Percentiles rank a stretch among this genome's conserved stretches.
phyloP scores from a whole-genome alignment of 1,140 invertebrate species.

The Cylas formicarius region DNA sequence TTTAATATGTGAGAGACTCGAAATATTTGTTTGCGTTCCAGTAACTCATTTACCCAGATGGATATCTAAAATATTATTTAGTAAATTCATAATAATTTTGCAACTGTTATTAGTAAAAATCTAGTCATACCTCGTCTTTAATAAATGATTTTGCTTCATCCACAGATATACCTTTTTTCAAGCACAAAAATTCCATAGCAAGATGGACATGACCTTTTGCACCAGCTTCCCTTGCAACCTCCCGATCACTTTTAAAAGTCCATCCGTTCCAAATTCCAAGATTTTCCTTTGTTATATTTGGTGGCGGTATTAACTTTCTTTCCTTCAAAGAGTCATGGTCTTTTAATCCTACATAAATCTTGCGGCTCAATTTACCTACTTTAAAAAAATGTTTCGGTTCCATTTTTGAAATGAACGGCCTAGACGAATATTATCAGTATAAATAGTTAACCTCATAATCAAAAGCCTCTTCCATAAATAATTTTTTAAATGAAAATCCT shows the following conservation, averaged over 20 bases:
- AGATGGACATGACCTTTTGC: constrained; percentile 56
- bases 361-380: too few species aligned
- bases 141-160: constrained; percentile 49
- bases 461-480: too few species aligned
- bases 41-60: constrained; percentile 53
- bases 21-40: constrained; percentile 55
- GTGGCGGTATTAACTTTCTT: constrained; percentile 24
- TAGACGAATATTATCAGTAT: too few species aligned
- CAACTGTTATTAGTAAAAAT: not conserved
- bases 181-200: constrained; percentile 51
- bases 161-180: constrained; percentile 47
- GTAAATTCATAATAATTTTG: constrained; percentile 3
- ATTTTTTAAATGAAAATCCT: too few species aligned
- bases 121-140: constrained; percentile 45
- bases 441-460: too few species aligned
- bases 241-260: constrained; percentile 49
- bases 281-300: constrained; percentile 31
- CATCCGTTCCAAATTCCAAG: constrained; percentile 44
- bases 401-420: too few species aligned
- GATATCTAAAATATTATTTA: constrained; percentile 45
- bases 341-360: too few species aligned
- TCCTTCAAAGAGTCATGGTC: too few species aligned
- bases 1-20: constrained; percentile 55
- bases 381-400: too few species aligned
- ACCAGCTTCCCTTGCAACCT: constrained; percentile 58